These are phyloP conservation scores for Corydoras sp. DNA, from an alignment of 2,113 vertebrate genomes.

Conservation along the genomic window DNA sequence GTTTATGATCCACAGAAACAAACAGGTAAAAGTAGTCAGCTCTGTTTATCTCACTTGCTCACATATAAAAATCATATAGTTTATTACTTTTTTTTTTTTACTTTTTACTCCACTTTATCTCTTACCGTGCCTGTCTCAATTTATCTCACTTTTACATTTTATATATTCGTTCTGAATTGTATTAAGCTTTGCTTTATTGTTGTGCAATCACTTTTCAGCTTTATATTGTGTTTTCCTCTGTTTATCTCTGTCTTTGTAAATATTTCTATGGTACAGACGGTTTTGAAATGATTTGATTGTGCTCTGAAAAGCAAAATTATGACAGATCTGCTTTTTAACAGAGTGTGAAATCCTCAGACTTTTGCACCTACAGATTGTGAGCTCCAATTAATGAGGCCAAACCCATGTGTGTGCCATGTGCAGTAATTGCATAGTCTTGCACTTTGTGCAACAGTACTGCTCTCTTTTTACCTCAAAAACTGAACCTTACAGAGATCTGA, in stretches of 20 bases:
- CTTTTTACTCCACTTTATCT: not conserved
- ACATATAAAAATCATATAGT: not conserved
- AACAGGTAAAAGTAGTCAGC: constrained; percentile 67
- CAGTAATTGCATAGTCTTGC: constrained; percentile 5
- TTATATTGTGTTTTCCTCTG: no score
- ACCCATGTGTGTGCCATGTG: not conserved
- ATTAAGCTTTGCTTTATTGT: no score
- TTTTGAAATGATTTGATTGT: no score
- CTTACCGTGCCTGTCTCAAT: not conserved
- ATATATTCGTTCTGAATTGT: not conserved
- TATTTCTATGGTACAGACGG: no score
- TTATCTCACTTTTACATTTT: not conserved
- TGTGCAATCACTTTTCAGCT: no score
- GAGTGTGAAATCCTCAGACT: not conserved
- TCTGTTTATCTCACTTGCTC: not conserved
- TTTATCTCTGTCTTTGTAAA: no score
- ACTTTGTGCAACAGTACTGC: not conserved
- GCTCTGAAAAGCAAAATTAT: not conserved
- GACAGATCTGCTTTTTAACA: no score
- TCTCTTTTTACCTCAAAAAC: constrained; percentile 19
- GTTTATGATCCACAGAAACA: constrained; percentile 82
- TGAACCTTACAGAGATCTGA: constrained; percentile 9
- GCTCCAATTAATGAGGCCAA: constrained; percentile 4
- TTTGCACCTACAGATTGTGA: not conserved
- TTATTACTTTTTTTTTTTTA: not conserved